These are phyloP conservation scores for Glossosoma conforme DNA, from an alignment of 1,140 invertebrate genomes.

Conservation along the genomic window DNA sequence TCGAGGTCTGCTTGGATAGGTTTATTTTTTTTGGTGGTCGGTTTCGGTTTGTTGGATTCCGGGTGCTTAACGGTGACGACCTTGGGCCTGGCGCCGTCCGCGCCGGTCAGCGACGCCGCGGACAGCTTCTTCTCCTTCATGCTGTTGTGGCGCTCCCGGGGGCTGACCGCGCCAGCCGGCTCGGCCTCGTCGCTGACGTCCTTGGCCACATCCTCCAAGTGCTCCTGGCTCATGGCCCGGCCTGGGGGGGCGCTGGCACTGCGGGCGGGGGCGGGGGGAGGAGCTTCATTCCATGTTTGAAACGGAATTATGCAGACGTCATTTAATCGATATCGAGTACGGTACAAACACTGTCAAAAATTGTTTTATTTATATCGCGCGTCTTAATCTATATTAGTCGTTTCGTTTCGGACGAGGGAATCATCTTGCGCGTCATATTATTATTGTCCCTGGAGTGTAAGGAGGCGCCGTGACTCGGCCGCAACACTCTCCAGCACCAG, in stretches of 20 bases:
- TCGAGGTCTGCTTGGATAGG: constrained; percentile 92
- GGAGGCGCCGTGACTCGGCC: too few species aligned
- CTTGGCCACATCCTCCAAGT: constrained; percentile 20
- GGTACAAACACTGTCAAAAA: constrained; percentile 2
- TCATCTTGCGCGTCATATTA: too few species aligned
- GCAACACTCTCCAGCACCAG: too few species aligned
- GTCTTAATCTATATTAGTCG: too few species aligned
- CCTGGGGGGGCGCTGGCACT: too few species aligned
- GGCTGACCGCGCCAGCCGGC: constrained; percentile 20
- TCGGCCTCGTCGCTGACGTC: constrained; percentile 21
- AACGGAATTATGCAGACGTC: constrained; percentile 20
- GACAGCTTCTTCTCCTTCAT: constrained; percentile 79
- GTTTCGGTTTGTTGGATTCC: constrained; percentile 91
- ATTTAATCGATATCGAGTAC: constrained; percentile 24
- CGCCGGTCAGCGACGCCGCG: constrained; percentile 61
- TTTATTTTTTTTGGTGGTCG: constrained; percentile 84
- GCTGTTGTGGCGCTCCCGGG: constrained; percentile 45
- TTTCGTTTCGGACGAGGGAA: too few species aligned
- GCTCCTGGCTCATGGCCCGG: constrained; percentile 22
- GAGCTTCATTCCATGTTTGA: constrained; percentile 19
- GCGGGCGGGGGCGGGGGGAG: constrained; percentile 3
- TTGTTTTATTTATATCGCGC: constrained; percentile 11
- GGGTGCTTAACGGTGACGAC: constrained; percentile 92
- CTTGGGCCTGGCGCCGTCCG: constrained; percentile 69
- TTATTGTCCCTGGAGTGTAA: too few species aligned